Conservation (phyloP, 2,888 invertebrate species). For the Harpagoxenus sublaevis region DNA sequence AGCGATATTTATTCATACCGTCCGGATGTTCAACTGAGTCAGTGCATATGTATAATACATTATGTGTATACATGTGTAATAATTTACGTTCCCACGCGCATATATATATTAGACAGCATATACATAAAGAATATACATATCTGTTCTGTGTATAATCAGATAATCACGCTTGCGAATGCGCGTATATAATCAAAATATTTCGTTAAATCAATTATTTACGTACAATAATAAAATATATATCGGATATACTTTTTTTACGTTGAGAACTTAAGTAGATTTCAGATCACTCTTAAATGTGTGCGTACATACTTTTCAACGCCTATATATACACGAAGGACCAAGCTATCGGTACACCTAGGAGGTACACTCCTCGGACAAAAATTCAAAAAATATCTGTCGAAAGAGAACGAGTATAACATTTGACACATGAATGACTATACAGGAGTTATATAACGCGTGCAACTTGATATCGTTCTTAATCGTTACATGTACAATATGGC, state of each 20-base stretch:
- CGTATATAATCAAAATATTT: slow-evolving; percentile 44
- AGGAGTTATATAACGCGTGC: slow-evolving; percentile 60
- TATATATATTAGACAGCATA: slow-evolving; percentile 54
- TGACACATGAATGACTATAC: slow-evolving; percentile 74
- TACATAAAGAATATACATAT: slow-evolving; percentile 62
- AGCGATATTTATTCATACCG: slow-evolving; percentile 49
- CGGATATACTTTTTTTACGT: slow-evolving; percentile 68
- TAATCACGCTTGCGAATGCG: slow-evolving; percentile 47
- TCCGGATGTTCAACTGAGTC: slow-evolving; percentile 46
- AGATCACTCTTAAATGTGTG: slow-evolving; percentile 79
- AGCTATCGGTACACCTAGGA: slow-evolving; percentile 65
- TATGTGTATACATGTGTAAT: slow-evolving; percentile 55
- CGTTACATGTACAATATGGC: slow-evolving; percentile 55
- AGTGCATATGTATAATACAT: slow-evolving; percentile 43
- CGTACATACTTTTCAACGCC: slow-evolving; percentile 11
- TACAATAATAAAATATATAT: slow-evolving; percentile 57
- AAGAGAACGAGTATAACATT: slow-evolving; percentile 72
- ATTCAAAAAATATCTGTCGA: slow-evolving; percentile 46
- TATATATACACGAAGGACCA: slow-evolving; percentile 76
- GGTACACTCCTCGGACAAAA: slow-evolving; percentile 49
- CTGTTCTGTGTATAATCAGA: slow-evolving; percentile 63
- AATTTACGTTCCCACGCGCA: slow-evolving; percentile 59
- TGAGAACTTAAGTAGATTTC: slow-evolving; percentile 84
- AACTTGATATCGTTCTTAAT: slow-evolving; percentile 50
- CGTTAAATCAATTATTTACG: slow-evolving; percentile 59